phyloP scores from a whole-genome alignment of 2,113 vertebrate species.

The Ammodytes marinus region DNA sequence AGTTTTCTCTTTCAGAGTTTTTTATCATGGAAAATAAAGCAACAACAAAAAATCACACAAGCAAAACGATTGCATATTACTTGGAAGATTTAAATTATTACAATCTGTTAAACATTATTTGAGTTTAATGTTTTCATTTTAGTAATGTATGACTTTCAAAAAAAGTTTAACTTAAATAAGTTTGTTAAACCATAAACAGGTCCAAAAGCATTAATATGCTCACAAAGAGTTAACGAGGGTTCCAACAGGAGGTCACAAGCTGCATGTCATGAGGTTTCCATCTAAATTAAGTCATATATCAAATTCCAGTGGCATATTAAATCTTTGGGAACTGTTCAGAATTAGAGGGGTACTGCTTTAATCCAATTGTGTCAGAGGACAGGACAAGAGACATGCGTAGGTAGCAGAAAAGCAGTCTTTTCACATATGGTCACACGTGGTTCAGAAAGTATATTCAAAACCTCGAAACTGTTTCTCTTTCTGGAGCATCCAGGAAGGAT shows the following conservation, averaged over 20 bases:
- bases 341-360: constrained; percentile 72
- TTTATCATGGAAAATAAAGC: neutral
- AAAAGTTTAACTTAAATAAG: neutral
- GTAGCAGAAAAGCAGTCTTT: constrained; percentile 55
- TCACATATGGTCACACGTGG: constrained; percentile 50
- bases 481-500: constrained; percentile 51
- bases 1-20: neutral
- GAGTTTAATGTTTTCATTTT: neutral
- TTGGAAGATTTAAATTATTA: neutral
- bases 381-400: constrained; percentile 51
- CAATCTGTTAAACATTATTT: neutral
- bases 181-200: neutral
- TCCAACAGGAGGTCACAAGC: constrained; percentile 80
- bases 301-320: constrained; percentile 84
- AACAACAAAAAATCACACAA: neutral
- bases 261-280: constrained; percentile 82
- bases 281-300: constrained; percentile 84
- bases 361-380: constrained; percentile 81
- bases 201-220: constrained; percentile 48
- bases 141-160: neutral
- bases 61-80: neutral
- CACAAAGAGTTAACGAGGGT: constrained; percentile 67
- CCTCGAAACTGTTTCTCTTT: constrained; percentile 43
- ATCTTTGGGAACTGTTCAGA: constrained; percentile 79
- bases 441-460: constrained; percentile 15